Evolutionary conservation across 2,797 vertebrate species (phyloP), one percentile per base, ranked within the genome.

Genomic region (Halcyon chelicuti): DNA sequence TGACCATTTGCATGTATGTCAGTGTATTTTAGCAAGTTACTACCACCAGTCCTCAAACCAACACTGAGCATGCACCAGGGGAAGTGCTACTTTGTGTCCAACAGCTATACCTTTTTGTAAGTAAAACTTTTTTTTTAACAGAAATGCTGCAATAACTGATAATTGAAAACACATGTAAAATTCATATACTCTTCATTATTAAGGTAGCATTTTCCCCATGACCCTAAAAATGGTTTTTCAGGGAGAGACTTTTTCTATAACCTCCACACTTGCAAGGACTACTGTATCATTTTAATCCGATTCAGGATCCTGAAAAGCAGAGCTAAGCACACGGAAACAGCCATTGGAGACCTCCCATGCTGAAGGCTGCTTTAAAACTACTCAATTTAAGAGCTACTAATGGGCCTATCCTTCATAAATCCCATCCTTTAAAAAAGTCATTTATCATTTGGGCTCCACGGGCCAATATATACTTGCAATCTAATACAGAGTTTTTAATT

Each of bases 41-140:
- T 33, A 68, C 12, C n/a, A 31, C 37, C 35, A 81, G 39, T n/a
- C 16, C 29, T 76, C 39, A 58, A 16, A 82, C 21, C 47, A 86
- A 37, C 0, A 1, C 40, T 37, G 25, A 81, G 74, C 46, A 78
- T 6, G 3, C 37, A 65, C 0, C 4, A 62, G 5, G 20, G 11
- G 12, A 84, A 15, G 12, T 4, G 33, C 19, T 90, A 57, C 77
- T 67, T 54, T 39, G 37, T 11, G 39, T 63, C 28, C 60, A 76
- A 66, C 3, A 42, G 7, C 11, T 46, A 26, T 8, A 22, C 5
- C 10, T 35, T 35, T 40, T 35, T 25, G 4, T 37, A 51, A 79
- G 33, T 49, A 20, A 78, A 83, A 40, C 7, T 10, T 33, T 7
- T 42, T 44, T 29, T 37, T 39, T 33, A 15, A 44, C 8, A 18